Evolutionary conservation across 2,888 invertebrate species (phyloP).

Genomic region (Cyaniris semiargus): DNA sequence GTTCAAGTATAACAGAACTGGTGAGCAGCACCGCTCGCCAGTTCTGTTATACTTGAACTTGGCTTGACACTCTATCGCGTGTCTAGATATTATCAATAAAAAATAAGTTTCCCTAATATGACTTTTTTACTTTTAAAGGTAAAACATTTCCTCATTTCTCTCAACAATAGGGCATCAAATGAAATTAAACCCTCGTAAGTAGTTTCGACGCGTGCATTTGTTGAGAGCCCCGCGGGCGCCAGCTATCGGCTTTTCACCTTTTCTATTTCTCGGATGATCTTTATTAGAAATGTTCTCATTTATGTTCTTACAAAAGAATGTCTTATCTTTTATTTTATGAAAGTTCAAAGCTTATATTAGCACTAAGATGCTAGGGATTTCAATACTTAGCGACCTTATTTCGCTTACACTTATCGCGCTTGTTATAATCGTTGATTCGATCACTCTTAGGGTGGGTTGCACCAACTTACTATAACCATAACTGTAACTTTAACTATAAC

Average conservation of each 20-base stretch:
- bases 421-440: too few relatives aligned
- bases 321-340: background rate
- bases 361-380: background rate
- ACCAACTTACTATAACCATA: too few relatives aligned
- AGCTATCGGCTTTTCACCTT: conserved; percentile 45
- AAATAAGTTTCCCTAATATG: too few relatives aligned
- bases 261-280: conserved; percentile 37
- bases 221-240: conserved; percentile 43
- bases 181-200: conserved; percentile 42
- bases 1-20: too few relatives aligned
- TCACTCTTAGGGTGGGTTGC: too few relatives aligned
- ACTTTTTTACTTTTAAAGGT: background rate
- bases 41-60: too few relatives aligned
- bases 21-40: too few relatives aligned
- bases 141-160: background rate
- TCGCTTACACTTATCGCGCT: too few relatives aligned
- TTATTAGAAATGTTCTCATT: conserved; percentile 26
- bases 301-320: background rate
- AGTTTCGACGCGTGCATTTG: conserved; percentile 40
- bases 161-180: conserved; percentile 36
- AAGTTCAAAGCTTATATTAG: background rate
- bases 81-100: too few relatives aligned
- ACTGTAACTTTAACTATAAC: too few relatives aligned
- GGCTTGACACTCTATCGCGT: too few relatives aligned
- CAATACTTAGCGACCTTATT: background rate